Conservation (phyloP, 2,888 invertebrate species). For the Fabriciana adippe region DNA sequence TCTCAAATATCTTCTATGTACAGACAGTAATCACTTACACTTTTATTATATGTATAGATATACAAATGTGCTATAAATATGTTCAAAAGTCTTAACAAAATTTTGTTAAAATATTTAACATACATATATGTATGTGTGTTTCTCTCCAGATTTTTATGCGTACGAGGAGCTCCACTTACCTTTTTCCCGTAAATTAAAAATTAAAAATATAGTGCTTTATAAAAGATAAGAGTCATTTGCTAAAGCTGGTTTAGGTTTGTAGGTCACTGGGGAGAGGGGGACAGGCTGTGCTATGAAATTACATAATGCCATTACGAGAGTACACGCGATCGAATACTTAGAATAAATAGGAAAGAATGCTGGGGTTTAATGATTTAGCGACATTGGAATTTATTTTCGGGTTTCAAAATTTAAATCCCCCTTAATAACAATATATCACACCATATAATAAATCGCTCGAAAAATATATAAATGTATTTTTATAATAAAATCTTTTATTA, state of each 20-base stretch:
- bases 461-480: too few species aligned
- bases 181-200: conserved; percentile 8
- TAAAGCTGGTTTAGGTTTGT: conserved; percentile 33
- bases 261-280: conserved; percentile 30
- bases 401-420: not conserved
- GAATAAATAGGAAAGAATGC: conserved; percentile 22
- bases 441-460: too few species aligned
- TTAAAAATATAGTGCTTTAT: conserved; percentile 20
- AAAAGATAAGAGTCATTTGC: conserved; percentile 23
- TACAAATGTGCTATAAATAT: too few species aligned
- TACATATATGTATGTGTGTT: too few species aligned
- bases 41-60: too few species aligned
- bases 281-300: conserved; percentile 29
- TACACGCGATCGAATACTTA: conserved; percentile 34
- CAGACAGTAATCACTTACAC: too few species aligned
- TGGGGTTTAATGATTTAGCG: conserved; percentile 20
- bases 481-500: too few species aligned
- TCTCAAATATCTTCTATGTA: too few species aligned
- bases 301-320: conserved; percentile 31
- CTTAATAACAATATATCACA: not conserved
- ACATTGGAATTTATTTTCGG: conserved; percentile 16
- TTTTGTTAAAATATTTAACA: too few species aligned
- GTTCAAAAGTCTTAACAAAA: too few species aligned
- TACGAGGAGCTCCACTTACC: not conserved
- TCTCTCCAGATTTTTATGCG: not conserved